Percentiles rank a stretch among this genome's conserved stretches.
Conservation (phyloP, 2,797 vertebrate species). For the Prunella strophiata region DNA sequence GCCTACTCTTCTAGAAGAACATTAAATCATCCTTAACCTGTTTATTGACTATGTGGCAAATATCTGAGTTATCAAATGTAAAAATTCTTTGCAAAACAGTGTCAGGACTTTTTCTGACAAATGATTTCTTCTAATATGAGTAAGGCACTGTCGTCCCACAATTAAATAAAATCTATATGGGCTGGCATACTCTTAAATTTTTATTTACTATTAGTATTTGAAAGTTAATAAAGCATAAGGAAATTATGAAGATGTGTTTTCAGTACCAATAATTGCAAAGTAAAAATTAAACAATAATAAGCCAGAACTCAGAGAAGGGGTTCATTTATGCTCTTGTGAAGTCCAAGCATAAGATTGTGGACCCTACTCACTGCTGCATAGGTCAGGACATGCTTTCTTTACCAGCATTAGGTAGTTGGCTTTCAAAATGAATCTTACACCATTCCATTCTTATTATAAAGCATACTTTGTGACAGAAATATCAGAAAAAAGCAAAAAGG, state of each 20-base stretch:
- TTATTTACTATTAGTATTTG: not conserved
- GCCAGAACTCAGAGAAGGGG: not conserved
- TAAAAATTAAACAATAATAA: not conserved
- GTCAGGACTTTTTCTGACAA: not conserved
- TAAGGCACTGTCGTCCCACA: not conserved
- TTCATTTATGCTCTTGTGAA: fast-evolving
- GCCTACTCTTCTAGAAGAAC: not conserved
- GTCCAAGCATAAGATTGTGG: not conserved
- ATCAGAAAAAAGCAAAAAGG: not conserved
- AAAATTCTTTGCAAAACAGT: not conserved
- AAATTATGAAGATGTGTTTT: not conserved
- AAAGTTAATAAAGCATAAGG: not conserved
- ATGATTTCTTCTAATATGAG: not conserved
- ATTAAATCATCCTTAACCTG: not conserved
- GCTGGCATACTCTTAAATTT: not conserved
- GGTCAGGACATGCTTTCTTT: not conserved
- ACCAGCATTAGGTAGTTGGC: fast-evolving
- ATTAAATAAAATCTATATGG: not conserved
- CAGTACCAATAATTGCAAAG: not conserved
- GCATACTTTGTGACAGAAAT: not conserved
- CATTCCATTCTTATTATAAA: not conserved
- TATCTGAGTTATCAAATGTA: not conserved
- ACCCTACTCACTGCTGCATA: not conserved
- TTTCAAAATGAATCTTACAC: not conserved
- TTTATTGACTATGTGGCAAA: not conserved